Conservation (phyloP, 2,888 invertebrate genomes). For the Allygus modestus region DNA sequence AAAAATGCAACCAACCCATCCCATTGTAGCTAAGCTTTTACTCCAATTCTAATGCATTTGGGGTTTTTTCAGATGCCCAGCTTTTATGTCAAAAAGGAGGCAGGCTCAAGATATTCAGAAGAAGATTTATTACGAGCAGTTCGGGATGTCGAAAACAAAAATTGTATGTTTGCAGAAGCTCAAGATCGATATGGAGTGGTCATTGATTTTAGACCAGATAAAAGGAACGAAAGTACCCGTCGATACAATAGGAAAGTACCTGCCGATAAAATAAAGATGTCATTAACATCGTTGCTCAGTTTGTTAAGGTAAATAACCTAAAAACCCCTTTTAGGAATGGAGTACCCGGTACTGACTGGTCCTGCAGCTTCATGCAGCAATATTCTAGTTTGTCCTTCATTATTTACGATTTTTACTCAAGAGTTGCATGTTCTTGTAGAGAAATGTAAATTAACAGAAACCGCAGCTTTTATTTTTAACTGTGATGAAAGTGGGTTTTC, state of each 20-base stretch:
- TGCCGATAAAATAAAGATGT: slow-evolving; percentile 65
- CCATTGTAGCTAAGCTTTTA: no score
- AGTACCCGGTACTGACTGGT: slow-evolving; percentile 69
- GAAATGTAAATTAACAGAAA: not conserved
- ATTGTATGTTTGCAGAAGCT: slow-evolving; percentile 37
- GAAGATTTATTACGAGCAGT: slow-evolving; percentile 42
- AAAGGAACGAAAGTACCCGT: slow-evolving; percentile 49
- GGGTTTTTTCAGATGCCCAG: slow-evolving; percentile 49
- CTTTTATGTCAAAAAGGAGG: slow-evolving; percentile 29
- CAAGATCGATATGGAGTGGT: slow-evolving; percentile 20
- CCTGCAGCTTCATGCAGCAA: slow-evolving; percentile 60
- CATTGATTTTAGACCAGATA: slow-evolving; percentile 35
- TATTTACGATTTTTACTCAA: not conserved
- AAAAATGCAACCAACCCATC: no score
- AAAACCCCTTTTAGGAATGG: slow-evolving; percentile 69
- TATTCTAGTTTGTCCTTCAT: not conserved
- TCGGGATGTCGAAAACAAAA: slow-evolving; percentile 49
- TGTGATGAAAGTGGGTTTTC: slow-evolving; percentile 36
- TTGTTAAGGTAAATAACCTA: slow-evolving; percentile 47
- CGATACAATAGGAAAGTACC: slow-evolving; percentile 18
- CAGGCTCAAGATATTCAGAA: not conserved
- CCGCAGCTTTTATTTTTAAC: not conserved
- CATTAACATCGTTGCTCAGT: slow-evolving; percentile 38
- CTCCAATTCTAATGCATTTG: not conserved
- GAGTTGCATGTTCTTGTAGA: not conserved